Conservation (phyloP, 2,888 invertebrate genomes). For the Scotopteryx bipunctaria region DNA sequence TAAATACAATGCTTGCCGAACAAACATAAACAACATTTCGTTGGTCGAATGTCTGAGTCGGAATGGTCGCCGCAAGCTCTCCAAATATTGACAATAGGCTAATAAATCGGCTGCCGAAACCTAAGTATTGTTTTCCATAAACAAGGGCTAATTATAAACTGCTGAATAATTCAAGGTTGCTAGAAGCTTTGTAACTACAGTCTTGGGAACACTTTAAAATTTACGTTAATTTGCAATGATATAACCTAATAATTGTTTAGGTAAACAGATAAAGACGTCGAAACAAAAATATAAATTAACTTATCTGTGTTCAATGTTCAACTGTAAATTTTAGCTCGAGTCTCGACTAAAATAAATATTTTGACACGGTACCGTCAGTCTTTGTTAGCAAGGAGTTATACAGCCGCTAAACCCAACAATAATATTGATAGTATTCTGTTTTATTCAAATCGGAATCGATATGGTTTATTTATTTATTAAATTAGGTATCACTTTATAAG, state of each 20-base stretch:
- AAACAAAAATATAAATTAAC: constrained; percentile 22
- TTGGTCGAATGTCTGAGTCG: constrained; percentile 32
- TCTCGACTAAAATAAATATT: constrained; percentile 37
- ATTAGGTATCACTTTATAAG: too few species aligned
- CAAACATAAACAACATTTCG: constrained; percentile 38
- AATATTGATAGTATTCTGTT: constrained; percentile 18
- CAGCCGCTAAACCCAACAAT: constrained; percentile 16
- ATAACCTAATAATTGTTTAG: constrained; percentile 11
- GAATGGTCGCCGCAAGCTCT: constrained; percentile 34
- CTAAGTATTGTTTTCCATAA: constrained; percentile 45
- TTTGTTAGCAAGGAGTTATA: constrained; percentile 30
- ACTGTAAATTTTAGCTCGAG: constrained; percentile 24
- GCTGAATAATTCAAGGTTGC: constrained; percentile 44
- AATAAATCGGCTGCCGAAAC: constrained; percentile 44
- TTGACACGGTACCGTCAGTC: constrained; percentile 30
- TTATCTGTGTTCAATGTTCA: constrained; percentile 21
- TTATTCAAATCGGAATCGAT: background rate
- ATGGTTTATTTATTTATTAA: background rate
- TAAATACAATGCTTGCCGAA: constrained; percentile 5
- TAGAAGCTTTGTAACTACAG: constrained; percentile 24
- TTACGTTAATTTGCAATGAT: constrained; percentile 26
- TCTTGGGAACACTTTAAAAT: constrained; percentile 20
- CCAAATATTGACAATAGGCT: constrained; percentile 47
- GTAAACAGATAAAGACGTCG: background rate
- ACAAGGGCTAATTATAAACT: constrained; percentile 44